phyloP scores from a whole-genome alignment of 2,888 invertebrate species.

The Tenthredo livida region DNA sequence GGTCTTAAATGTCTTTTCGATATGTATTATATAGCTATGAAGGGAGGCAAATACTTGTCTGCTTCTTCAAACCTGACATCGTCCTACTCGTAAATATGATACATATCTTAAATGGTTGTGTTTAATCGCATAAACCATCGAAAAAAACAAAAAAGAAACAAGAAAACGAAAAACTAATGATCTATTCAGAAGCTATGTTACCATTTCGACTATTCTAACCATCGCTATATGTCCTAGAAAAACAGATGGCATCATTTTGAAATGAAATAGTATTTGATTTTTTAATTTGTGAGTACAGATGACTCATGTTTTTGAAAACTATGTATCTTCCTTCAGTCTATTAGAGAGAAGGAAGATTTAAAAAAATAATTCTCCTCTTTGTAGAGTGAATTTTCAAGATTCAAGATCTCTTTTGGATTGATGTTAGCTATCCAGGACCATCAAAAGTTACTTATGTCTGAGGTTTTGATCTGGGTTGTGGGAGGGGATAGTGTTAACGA shows the following conservation, averaged over 20 bases:
- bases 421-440: not conserved
- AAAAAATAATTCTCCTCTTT: not conserved
- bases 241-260: not conserved
- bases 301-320: conserved; percentile 18
- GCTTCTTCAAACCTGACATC: not conserved
- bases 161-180: not conserved
- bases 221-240: not conserved
- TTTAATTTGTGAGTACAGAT: conserved; percentile 40
- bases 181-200: conserved; percentile 37
- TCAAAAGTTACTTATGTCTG: not conserved
- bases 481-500: not conserved
- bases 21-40: conserved; percentile 45
- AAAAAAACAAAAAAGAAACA: not conserved
- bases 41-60: conserved; percentile 1
- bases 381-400: not conserved
- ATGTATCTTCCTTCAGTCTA: not conserved
- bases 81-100: conserved; percentile 42
- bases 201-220: conserved; percentile 1
- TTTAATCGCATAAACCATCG: conserved; percentile 32
- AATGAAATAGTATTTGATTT: not conserved
- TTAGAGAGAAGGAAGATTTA: not conserved
- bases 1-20: conserved; percentile 34
- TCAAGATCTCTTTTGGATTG: not conserved
- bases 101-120: conserved; percentile 52
- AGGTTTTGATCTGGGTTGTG: not conserved